Conservation (phyloP, 2,113 vertebrate species). For the Onychostoma macrolepis region DNA sequence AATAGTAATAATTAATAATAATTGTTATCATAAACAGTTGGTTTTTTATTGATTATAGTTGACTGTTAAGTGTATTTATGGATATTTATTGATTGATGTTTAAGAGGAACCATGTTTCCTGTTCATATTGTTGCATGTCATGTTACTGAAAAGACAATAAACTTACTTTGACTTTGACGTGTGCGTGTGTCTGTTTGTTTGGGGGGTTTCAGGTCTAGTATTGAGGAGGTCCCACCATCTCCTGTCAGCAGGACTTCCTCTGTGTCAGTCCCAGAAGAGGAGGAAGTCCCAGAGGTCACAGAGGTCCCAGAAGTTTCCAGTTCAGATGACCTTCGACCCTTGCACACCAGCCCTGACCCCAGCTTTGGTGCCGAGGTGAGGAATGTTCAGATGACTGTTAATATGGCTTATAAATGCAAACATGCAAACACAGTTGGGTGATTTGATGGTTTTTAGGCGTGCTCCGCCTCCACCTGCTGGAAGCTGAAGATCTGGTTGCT, state of each 20-base stretch:
- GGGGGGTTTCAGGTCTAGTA: slow-evolving; percentile 61
- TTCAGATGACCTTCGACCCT: slow-evolving; percentile 59
- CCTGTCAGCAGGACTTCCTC: slow-evolving; percentile 65
- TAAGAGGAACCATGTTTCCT: background rate
- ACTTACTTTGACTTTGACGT: background rate
- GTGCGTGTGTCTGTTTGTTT: slow-evolving; percentile 27
- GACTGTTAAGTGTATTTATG: background rate
- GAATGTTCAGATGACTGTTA: background rate
- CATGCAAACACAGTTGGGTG: too few species aligned
- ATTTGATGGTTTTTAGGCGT: slow-evolving; percentile 72
- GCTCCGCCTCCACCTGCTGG: too few species aligned
- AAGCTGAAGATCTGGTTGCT: too few species aligned
- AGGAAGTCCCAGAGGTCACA: slow-evolving; percentile 21
- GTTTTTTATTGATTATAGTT: background rate
- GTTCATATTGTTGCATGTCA: background rate
- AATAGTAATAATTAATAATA: background rate
- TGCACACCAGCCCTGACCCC: slow-evolving; percentile 60
- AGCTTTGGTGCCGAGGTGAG: slow-evolving; percentile 74
- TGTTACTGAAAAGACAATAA: background rate
- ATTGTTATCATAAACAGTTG: background rate
- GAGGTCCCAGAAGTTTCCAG: slow-evolving; percentile 13
- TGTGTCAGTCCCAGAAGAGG: slow-evolving; percentile 48
- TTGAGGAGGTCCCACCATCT: slow-evolving; percentile 61
- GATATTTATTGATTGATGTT: background rate
- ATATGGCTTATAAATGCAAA: background rate